These are phyloP conservation scores for Plestiodon gilberti DNA, from an alignment of 2,113 vertebrate species.

Conservation along the genomic window DNA sequence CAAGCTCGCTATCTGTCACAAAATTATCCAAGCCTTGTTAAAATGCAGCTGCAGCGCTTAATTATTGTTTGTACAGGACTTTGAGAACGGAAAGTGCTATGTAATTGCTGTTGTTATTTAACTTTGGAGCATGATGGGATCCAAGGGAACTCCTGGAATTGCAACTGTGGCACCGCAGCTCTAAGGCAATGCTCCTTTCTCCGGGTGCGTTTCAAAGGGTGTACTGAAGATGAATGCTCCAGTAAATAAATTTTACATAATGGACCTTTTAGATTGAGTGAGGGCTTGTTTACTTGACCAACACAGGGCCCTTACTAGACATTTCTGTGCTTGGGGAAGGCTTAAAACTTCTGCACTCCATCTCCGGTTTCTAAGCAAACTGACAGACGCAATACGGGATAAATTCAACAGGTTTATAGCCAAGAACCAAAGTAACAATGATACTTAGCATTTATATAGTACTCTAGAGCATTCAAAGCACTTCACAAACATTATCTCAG, in stretches of 20 bases:
- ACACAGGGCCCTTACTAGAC: not conserved
- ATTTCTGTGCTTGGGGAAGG: not conserved
- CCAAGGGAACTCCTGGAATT: conserved; percentile 8
- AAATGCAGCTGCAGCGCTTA: conserved; percentile 2
- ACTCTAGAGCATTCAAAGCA: not conserved
- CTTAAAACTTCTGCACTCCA: not conserved
- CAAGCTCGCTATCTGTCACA: not conserved
- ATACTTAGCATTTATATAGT: not conserved
- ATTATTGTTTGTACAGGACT: conserved; percentile 41
- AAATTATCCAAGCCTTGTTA: not conserved
- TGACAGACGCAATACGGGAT: not conserved
- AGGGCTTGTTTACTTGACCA: not conserved
- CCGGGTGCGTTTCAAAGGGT: not conserved
- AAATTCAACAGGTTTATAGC: not conserved
- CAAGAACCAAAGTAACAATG: not conserved
- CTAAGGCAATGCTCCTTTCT: not conserved
- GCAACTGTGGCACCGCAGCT: not conserved
- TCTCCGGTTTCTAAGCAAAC: not conserved
- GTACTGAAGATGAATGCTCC: not conserved
- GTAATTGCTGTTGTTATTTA: not conserved
- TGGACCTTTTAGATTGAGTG: not conserved
- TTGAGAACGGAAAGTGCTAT: conserved; percentile 33
- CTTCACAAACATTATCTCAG: not conserved
- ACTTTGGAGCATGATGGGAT: not conserved
- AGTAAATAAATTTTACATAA: not conserved